A percentile compares a stretch with the other conserved stretches of the same genome.
Evolutionary conservation across 2,888 invertebrate species (phyloP).

Genomic region (Cryptops parisi): DNA sequence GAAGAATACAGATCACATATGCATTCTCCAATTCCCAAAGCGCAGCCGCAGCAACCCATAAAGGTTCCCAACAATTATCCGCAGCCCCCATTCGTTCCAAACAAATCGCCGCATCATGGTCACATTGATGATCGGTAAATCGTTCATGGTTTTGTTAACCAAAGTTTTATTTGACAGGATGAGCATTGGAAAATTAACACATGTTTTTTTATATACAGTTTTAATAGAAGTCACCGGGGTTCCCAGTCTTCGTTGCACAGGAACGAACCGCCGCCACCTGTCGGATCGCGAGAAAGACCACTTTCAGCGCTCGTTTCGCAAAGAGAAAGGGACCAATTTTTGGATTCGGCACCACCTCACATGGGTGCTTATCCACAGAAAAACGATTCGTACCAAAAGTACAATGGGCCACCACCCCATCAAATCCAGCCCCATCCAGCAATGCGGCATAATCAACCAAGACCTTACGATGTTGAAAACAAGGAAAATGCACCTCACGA

Average conservation of each 20-base stretch:
- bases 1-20: slow-evolving; percentile 40
- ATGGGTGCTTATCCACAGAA: not conserved
- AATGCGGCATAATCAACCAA: not conserved
- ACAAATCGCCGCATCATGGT: not conserved
- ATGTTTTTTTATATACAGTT: not conserved
- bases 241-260: slow-evolving; percentile 23
- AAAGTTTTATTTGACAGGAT: too few relatives aligned
- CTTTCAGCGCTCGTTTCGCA: slow-evolving; percentile 22
- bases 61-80: slow-evolving; percentile 4
- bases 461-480: not conserved
- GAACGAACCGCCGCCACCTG: slow-evolving; percentile 10
- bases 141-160: too few relatives aligned
- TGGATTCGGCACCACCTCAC: slow-evolving; percentile 16
- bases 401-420: too few relatives aligned
- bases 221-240: slow-evolving; percentile 18
- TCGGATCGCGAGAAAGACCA: slow-evolving; percentile 20
- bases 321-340: slow-evolving; percentile 22
- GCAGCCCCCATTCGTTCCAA: slow-evolving; percentile 2
- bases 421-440: too few relatives aligned
- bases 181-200: too few relatives aligned
- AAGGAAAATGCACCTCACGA: too few relatives aligned
- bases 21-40: slow-evolving; percentile 21
- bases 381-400: not conserved
- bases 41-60: slow-evolving; percentile 9
- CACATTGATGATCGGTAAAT: slow-evolving; percentile 3